phyloP scores from a whole-genome alignment of 2,888 invertebrate species.

The Esperia sulphurella region DNA sequence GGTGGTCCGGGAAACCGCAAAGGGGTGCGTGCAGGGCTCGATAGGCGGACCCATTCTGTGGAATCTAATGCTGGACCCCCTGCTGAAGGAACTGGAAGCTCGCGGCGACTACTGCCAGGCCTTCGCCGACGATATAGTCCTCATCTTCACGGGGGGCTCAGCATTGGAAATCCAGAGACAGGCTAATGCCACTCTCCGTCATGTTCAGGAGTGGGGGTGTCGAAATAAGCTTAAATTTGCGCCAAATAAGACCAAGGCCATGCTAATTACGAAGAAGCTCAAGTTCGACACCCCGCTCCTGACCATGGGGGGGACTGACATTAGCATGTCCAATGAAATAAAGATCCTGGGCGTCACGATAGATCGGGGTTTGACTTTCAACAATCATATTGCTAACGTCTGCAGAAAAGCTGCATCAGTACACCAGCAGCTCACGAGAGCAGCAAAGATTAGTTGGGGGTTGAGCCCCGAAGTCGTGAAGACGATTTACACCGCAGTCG shows the following conservation, averaged over 20 bases:
- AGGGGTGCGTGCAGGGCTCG: slow-evolving; percentile 16
- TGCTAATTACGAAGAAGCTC: neutral
- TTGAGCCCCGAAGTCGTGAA: neutral
- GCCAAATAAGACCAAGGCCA: too few relatives aligned
- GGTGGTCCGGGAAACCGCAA: neutral
- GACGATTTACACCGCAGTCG: neutral
- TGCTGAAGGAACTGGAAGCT: slow-evolving; percentile 1
- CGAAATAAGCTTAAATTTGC: too few relatives aligned
- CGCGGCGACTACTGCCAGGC: slow-evolving; percentile 10
- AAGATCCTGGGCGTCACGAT: neutral
- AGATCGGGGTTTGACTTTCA: neutral
- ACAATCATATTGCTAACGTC: neutral
- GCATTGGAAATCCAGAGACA: slow-evolving; percentile 6
- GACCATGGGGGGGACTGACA: too few relatives aligned
- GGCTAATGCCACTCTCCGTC: slow-evolving; percentile 8
- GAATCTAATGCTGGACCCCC: slow-evolving; percentile 14
- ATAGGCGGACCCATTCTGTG: slow-evolving; percentile 14
- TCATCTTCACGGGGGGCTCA: slow-evolving; percentile 7
- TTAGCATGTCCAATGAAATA: neutral
- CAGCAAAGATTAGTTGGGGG: neutral
- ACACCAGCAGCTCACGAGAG: neutral
- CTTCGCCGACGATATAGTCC: slow-evolving; percentile 12
- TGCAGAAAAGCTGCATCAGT: neutral
- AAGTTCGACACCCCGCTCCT: neutral
- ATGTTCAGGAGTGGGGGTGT: slow-evolving; percentile 15